Evolutionary conservation across 2,797 vertebrate genomes (phyloP).

Genomic region (Neoniphon sammara): DNA sequence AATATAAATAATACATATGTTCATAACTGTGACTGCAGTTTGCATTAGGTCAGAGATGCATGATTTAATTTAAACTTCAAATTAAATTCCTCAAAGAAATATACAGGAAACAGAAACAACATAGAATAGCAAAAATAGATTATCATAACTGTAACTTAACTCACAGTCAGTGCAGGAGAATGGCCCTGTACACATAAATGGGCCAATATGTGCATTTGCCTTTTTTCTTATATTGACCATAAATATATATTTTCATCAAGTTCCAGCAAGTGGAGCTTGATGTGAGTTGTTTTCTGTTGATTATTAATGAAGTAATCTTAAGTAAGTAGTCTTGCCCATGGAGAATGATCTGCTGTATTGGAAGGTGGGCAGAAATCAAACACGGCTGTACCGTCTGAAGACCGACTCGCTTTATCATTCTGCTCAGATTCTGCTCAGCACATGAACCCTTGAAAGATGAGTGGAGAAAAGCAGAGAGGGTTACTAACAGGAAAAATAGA

Average conservation of each 20-base stretch:
- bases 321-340: no score
- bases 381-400: not conserved
- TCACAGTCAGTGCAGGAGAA: not conserved
- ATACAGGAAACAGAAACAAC: no score
- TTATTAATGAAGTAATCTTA: no score
- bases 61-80: not conserved
- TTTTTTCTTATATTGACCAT: not conserved
- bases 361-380: not conserved
- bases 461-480: not conserved
- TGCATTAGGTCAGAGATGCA: not conserved
- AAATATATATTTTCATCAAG: not conserved
- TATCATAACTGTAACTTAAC: not conserved
- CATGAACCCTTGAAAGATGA: constrained; percentile 21
- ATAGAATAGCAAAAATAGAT: no score
- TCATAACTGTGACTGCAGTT: not conserved
- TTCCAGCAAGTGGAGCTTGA: not conserved
- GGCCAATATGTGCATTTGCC: not conserved
- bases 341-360: no score
- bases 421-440: not conserved
- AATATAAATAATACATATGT: not conserved
- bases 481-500: constrained; percentile 22
- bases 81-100: not conserved
- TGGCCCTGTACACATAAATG: not conserved
- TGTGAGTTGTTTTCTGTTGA: not conserved
- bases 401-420: not conserved